Evolutionary conservation across 2,888 invertebrate species (phyloP).

Genomic region (Nephrocerus scutellatus): DNA sequence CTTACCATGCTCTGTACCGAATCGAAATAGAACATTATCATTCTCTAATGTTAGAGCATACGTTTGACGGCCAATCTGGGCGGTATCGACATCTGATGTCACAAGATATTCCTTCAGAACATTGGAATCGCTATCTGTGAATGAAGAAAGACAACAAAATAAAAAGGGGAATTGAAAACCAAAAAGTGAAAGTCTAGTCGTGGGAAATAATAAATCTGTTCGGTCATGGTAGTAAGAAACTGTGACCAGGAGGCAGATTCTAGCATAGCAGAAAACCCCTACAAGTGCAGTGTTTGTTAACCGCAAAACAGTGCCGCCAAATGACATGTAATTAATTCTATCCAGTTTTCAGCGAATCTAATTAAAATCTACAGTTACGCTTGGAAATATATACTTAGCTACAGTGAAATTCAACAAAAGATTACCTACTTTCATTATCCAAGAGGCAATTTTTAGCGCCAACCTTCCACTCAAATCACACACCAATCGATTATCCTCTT

Average conservation of each 20-base stretch:
- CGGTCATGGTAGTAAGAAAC: no score
- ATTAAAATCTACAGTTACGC: no score
- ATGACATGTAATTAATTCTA: not conserved
- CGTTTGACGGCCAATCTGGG: conserved; percentile 39
- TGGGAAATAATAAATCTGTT: not conserved
- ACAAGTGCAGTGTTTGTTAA: not conserved
- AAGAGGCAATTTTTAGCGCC: no score
- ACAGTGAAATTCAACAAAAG: no score
- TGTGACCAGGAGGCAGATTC: not conserved
- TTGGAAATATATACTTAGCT: no score
- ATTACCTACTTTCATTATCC: no score
- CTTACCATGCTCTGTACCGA: conserved; percentile 38
- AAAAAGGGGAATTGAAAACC: not conserved
- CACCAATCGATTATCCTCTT: no score
- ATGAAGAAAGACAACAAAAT: conserved; percentile 1
- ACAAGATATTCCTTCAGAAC: conserved; percentile 42
- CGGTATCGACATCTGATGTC: conserved; percentile 42
- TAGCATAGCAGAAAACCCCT: not conserved
- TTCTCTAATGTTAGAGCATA: conserved; percentile 43
- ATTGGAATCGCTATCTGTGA: conserved; percentile 34
- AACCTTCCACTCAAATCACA: no score
- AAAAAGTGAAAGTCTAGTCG: conserved; percentile 11
- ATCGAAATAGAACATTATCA: conserved; percentile 42
- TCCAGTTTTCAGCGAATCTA: not conserved
- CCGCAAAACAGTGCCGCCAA: no score